Conservation (phyloP, 2,888 invertebrate species). For the Micoletzkya japonica region DNA sequence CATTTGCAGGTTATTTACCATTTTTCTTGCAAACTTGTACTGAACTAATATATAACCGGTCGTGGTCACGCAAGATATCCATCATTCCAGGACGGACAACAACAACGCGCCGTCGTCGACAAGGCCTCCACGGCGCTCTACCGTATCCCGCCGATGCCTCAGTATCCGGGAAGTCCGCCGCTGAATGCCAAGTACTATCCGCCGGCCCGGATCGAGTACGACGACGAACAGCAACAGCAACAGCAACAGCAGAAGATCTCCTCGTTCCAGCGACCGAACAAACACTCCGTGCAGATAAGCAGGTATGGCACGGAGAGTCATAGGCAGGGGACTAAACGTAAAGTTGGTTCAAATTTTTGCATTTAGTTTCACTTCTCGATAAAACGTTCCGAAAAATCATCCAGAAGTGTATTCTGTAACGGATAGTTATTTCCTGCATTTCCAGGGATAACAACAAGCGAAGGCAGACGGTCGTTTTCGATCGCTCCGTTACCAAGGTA, state of each 20-base stretch:
- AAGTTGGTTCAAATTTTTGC: not conserved
- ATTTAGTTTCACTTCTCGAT: not conserved
- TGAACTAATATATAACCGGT: no score
- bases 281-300: constrained; percentile 21
- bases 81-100: no score
- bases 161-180: not conserved
- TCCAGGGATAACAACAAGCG: constrained; percentile 19
- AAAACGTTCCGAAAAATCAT: not conserved
- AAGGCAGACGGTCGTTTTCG: constrained; percentile 21
- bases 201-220: constrained; percentile 22
- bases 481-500: constrained; percentile 25
- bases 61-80: no score
- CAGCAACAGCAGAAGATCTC: constrained; percentile 12
- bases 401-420: not conserved
- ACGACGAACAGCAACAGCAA: not conserved
- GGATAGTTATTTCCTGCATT: not conserved
- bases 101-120: constrained; percentile 34
- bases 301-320: constrained; percentile 5
- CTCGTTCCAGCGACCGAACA: constrained; percentile 15
- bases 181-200: not conserved
- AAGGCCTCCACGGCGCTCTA: not conserved
- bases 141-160: not conserved
- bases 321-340: no score
- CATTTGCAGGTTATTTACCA: no score
- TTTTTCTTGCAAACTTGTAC: no score